These are phyloP conservation scores for Phortica okadai DNA, from an alignment of 2,888 invertebrate genomes.

Conservation along the genomic window DNA sequence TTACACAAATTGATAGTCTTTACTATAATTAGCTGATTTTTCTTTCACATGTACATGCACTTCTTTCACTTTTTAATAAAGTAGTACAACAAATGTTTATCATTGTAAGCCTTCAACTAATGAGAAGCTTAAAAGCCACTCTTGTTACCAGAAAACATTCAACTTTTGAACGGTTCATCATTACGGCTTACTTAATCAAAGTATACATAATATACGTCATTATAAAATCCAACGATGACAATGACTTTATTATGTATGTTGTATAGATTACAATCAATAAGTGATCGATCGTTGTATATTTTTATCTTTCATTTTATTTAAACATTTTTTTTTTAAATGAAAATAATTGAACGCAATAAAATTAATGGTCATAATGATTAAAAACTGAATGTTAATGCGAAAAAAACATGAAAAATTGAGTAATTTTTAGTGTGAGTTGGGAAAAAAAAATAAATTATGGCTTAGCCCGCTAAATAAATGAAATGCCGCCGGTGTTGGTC, in stretches of 20 bases:
- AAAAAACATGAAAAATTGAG: neutral
- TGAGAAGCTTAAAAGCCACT: too few species aligned
- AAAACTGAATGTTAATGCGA: neutral
- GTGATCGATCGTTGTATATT: neutral
- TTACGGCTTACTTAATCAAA: neutral
- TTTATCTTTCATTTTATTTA: neutral
- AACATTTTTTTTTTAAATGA: neutral
- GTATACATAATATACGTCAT: neutral
- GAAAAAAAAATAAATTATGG: neutral
- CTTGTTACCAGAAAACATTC: too few species aligned
- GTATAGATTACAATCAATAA: slow-evolving; percentile 9
- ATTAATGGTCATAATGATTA: neutral
- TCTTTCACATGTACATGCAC: too few species aligned
- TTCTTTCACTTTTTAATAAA: too few species aligned
- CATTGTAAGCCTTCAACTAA: too few species aligned
- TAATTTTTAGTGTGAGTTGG: neutral
- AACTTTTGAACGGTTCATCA: too few species aligned
- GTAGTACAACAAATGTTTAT: too few species aligned
- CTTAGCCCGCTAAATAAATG: too few species aligned
- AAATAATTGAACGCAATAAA: neutral
- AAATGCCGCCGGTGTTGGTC: too few species aligned
- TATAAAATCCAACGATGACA: slow-evolving; percentile 1
- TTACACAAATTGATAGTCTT: too few species aligned
- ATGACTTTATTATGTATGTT: neutral
- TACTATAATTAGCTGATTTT: too few species aligned